Base-by-base conservation (phyloP, 2,113 vertebrate species). In the Otolemur garnettii region DNA sequence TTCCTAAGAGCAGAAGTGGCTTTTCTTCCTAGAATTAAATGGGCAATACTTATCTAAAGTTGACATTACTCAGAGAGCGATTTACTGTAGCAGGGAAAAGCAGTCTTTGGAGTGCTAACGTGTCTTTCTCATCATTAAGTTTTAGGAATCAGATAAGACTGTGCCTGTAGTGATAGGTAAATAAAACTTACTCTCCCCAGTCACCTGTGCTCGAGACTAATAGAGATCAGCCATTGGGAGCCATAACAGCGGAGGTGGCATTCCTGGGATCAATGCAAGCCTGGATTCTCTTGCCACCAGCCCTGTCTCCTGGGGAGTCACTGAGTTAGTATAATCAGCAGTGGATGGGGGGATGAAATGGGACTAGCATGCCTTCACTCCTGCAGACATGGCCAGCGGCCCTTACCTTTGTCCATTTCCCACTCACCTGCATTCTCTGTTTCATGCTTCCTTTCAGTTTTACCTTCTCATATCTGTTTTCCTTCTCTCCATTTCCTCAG, bases 11-110 rank as follows among this genome's bases (percentile, higher is more conserved):
- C 57, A 86, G 72, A 80, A 87, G n/a, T 45, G 45, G 33, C 68
- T 81, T 95, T 90, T 38, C 71, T 81, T 87, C 7, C 84, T 74
- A 66, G 69, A 80, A 71, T 83, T 80, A 72, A 90, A 71, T 55
- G 21, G 83, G 77, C 60, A 91, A 4, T 83, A 87, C 84, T 90
- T 96, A 93, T 59, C 87, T 93, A 42, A 94, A 84, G 55, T 62
- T 89, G 50, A 42, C 18, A 18, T 84, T 83, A 38, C 15, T 50
- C 8, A 21, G 75, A 38, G 53, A 96, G 9, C 18, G 53, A 79
- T 77, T 92, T 83, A 53, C 57, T 53, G 22, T 7, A 45, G 33
- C 35, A 88, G 89, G 72, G 35, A 50, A 55, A 81, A 91, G 13
- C 30, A 30, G 13, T 45, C 33, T 90, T 72, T 62, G 28, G 96